These are phyloP conservation scores for Idris sp. DNA, from an alignment of 1,140 invertebrate genomes.

Conservation along the genomic window DNA sequence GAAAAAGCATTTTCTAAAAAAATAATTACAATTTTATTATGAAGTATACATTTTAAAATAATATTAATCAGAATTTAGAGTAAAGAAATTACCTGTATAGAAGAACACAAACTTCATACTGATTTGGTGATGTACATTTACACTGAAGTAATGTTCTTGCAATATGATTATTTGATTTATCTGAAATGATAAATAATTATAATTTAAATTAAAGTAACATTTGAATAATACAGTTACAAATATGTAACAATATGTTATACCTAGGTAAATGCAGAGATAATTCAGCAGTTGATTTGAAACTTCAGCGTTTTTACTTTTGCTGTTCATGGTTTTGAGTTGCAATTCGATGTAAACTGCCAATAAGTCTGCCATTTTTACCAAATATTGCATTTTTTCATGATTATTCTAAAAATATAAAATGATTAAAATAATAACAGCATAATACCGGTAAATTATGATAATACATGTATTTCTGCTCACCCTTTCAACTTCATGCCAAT, in stretches of 20 bases:
- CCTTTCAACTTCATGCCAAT: constrained; percentile 69
- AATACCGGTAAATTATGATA: constrained; percentile 5
- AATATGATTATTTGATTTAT: constrained; percentile 72
- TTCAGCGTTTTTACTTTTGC: constrained; percentile 46
- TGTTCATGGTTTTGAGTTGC: constrained; percentile 62
- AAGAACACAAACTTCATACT: constrained; percentile 63
- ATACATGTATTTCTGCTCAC: constrained; percentile 42
- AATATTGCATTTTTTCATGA: constrained; percentile 65
- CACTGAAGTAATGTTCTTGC: constrained; percentile 69
- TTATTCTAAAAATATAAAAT: constrained; percentile 62
- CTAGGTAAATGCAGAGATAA: constrained; percentile 70
- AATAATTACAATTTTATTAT: neutral
- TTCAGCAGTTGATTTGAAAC: constrained; percentile 66
- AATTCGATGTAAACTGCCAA: constrained; percentile 70
- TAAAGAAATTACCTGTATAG: constrained; percentile 66
- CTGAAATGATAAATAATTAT: constrained; percentile 59
- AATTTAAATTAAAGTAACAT: too few relatives aligned
- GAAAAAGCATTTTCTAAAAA: constrained; percentile 69
- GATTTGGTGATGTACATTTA: constrained; percentile 60
- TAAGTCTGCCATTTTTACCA: constrained; percentile 71
- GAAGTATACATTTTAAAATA: too few relatives aligned
- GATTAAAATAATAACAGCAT: neutral
- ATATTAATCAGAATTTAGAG: too few relatives aligned
- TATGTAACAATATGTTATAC: constrained; percentile 39
- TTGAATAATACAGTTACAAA: too few relatives aligned